phyloP scores from a whole-genome alignment of 2,888 invertebrate genomes.

The Drosophila anceps region DNA sequence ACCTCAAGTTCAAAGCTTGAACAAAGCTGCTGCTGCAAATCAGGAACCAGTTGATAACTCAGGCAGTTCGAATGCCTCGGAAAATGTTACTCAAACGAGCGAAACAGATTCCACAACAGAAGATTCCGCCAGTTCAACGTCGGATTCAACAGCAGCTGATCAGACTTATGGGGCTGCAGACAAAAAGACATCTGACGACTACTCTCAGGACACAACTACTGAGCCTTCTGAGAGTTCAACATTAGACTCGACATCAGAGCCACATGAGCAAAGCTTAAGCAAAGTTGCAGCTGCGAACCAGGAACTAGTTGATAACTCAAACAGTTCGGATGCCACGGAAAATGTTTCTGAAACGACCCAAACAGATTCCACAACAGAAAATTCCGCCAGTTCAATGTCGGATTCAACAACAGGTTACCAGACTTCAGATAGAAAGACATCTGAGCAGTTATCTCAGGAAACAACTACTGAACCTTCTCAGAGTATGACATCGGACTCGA shows the following conservation, averaged over 20 bases:
- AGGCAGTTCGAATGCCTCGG: neutral
- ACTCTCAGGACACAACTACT: neutral
- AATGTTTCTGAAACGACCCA: too few relatives aligned
- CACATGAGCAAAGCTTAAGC: neutral
- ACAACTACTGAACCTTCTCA: neutral
- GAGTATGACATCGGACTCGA: neutral
- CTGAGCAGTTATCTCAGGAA: neutral
- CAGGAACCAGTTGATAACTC: neutral
- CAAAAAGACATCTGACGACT: neutral
- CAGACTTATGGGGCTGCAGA: neutral
- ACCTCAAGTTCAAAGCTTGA: neutral
- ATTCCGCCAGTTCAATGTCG: neutral
- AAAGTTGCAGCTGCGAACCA: neutral
- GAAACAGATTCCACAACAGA: neutral
- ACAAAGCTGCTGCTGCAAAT: neutral
- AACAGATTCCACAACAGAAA: neutral
- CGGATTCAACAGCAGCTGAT: neutral
- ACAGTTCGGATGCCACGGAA: neutral
- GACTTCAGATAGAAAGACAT: neutral
- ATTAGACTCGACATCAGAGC: neutral
- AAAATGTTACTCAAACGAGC: too few relatives aligned
- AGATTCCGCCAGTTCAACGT: neutral
- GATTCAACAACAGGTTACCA: neutral
- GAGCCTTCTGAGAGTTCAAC: neutral
- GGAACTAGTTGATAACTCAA: neutral